phyloP scores from a whole-genome alignment of 2,113 vertebrate species.

The Xyliphius kryptos region DNA sequence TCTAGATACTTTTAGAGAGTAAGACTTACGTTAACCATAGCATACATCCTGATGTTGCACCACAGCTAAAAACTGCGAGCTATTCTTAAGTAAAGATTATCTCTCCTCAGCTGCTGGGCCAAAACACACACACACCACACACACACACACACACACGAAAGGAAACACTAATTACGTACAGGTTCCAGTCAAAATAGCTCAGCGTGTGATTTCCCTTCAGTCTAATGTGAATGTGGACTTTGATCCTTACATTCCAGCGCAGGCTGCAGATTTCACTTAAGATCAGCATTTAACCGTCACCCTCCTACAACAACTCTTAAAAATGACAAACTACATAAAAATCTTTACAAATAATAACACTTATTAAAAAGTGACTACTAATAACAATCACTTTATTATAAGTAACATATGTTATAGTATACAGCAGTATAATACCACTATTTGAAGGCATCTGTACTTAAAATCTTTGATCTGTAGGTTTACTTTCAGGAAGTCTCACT shows the following conservation, averaged over 20 bases:
- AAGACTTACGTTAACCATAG: too few species aligned
- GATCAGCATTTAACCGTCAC: neutral
- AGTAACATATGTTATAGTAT: too few species aligned
- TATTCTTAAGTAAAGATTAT: slow-evolving; percentile 14
- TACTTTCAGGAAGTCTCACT: too few species aligned
- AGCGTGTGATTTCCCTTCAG: slow-evolving; percentile 17
- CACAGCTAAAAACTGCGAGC: slow-evolving; percentile 14
- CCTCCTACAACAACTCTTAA: too few species aligned
- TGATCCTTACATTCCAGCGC: neutral
- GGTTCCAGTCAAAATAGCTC: slow-evolving; percentile 18
- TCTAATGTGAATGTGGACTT: slow-evolving; percentile 20
- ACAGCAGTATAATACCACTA: too few species aligned
- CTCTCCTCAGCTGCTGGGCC: slow-evolving; percentile 15
- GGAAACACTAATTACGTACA: slow-evolving; percentile 25
- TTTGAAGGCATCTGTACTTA: too few species aligned
- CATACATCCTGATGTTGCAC: too few species aligned
- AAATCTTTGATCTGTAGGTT: too few species aligned
- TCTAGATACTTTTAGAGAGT: too few species aligned
- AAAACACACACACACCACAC: slow-evolving; percentile 11
- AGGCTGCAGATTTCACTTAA: slow-evolving; percentile 9
- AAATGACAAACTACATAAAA: neutral
- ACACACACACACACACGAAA: slow-evolving; percentile 17
- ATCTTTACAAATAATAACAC: neutral
- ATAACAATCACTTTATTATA: too few species aligned
- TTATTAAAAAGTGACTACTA: too few species aligned